Evolutionary conservation across 2,888 invertebrate genomes (phyloP).

Genomic region (Drosophila lacicola): DNA sequence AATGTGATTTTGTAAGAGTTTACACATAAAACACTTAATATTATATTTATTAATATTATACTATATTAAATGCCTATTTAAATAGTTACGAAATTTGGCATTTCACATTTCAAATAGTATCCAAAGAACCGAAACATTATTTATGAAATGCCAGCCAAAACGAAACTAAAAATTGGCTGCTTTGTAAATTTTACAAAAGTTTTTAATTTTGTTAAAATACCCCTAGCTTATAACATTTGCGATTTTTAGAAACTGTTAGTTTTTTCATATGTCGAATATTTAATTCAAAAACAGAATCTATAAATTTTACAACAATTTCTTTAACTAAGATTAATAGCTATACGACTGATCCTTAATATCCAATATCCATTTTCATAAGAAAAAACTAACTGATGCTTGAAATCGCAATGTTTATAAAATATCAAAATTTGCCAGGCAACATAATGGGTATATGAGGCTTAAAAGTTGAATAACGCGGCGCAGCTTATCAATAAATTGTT

Average conservation of each 20-base stretch:
- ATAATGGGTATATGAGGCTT: background rate
- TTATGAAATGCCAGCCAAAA: constrained; percentile 14
- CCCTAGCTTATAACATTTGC: background rate
- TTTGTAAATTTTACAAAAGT: background rate
- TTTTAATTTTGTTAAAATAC: background rate
- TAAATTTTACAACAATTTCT: too few relatives aligned
- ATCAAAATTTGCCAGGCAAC: background rate
- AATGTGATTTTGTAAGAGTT: constrained; percentile 69
- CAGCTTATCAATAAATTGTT: constrained; percentile 17
- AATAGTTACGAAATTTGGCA: constrained; percentile 16
- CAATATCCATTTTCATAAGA: background rate
- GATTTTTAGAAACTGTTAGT: too few relatives aligned
- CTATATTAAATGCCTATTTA: constrained; percentile 17
- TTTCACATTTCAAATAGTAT: background rate
- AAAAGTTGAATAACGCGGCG: background rate
- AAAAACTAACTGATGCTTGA: background rate
- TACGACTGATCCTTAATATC: too few relatives aligned
- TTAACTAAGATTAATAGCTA: too few relatives aligned
- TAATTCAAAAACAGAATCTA: too few relatives aligned
- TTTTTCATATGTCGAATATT: too few relatives aligned
- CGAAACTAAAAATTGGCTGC: background rate
- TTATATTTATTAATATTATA: constrained; percentile 17
- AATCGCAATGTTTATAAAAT: too few relatives aligned
- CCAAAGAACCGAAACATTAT: constrained; percentile 10
- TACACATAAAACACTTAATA: constrained; percentile 40